Evolutionary conservation across 2,113 vertebrate species (phyloP), one percentile per base, ranked within the genome.

Genomic region (Gambusia affinis): DNA sequence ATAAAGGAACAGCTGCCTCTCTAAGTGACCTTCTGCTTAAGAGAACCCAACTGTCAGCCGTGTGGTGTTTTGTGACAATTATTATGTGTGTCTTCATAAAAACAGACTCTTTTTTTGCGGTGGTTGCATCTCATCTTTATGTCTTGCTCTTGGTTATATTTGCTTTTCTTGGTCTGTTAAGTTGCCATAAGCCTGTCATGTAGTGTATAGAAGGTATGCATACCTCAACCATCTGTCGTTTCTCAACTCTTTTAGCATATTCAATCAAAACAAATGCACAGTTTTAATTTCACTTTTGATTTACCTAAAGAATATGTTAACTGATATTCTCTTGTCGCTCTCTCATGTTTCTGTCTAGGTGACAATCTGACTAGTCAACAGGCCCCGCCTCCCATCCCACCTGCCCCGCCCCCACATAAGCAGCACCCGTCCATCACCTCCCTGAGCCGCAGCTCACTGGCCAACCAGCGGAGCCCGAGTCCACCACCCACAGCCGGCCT

Each of bases 1-100:
- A 95, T 97, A 96, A 97, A 96, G 92, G 94, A 98, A 96, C 97
- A 98, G 97, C 96, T 99, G 98, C 95, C 97, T 96, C 94, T 80
- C 94, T 94, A 95, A 97, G 95, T 97, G 96, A 97, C 97, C 96
- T 97, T 97, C 96, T 97, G 96, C 95, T 96, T 92, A 94, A 94
- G 93, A 95, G 94, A 95, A 94, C 93, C 95, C 95, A 95, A 95
- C 93, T 79, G 95, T 96, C 95, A 94, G 87, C 87, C 85, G 84
- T 60, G 83, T 91, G 89, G 87, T 68, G 70, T 91, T 92, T 90
- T 83, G 88, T 57, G 78, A 89, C 90, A 82, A 87, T 89, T 90
- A 85, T 89, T 89, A 87, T 89, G 74, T 78, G 85, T 81, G 74
- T 80, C 29, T 39, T 72, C 76, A 83, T 91, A 88, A 91, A 92